Evolutionary conservation across 2,888 invertebrate species (phyloP).

Genomic region (Monoplex corrugatus): DNA sequence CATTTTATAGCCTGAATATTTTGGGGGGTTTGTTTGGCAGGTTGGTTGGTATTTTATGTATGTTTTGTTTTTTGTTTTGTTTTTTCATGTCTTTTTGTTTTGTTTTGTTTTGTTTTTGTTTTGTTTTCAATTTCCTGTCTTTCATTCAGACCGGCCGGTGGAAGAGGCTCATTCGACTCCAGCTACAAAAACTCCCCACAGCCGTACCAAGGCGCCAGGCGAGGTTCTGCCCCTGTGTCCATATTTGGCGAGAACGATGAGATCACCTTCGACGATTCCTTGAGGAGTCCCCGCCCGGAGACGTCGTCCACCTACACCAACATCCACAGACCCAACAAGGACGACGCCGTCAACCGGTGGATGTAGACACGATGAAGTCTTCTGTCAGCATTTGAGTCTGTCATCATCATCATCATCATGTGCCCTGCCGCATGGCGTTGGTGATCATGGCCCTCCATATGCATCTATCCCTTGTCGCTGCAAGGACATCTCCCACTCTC

Average conservation of each 20-base stretch:
- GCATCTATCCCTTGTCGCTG: too few relatives aligned
- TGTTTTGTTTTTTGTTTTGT: not conserved
- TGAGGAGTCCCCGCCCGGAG: constrained; percentile 7
- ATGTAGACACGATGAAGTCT: too few relatives aligned
- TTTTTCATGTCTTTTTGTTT: too few relatives aligned
- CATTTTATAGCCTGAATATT: too few relatives aligned
- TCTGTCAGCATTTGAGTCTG: too few relatives aligned
- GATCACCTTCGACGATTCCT: constrained; percentile 22
- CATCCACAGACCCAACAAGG: constrained; percentile 11
- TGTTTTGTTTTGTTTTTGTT: not conserved
- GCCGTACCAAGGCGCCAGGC: constrained; percentile 15
- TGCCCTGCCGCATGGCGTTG: too few relatives aligned
- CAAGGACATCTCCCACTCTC: too few relatives aligned
- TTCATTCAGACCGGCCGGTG: not conserved
- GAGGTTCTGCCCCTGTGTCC: constrained; percentile 38
- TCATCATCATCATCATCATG: too few relatives aligned
- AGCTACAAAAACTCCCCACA: constrained; percentile 17
- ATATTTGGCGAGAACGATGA: constrained; percentile 28
- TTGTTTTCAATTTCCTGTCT: not conserved
- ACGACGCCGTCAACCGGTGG: constrained; percentile 41
- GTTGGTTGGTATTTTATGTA: not conserved
- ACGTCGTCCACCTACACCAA: not conserved
- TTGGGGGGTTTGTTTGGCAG: not conserved
- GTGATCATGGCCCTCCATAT: too few relatives aligned
- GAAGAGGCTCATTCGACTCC: not conserved